Base-by-base conservation (phyloP, 2,888 invertebrate species). In the Mesoligia furuncula region DNA sequence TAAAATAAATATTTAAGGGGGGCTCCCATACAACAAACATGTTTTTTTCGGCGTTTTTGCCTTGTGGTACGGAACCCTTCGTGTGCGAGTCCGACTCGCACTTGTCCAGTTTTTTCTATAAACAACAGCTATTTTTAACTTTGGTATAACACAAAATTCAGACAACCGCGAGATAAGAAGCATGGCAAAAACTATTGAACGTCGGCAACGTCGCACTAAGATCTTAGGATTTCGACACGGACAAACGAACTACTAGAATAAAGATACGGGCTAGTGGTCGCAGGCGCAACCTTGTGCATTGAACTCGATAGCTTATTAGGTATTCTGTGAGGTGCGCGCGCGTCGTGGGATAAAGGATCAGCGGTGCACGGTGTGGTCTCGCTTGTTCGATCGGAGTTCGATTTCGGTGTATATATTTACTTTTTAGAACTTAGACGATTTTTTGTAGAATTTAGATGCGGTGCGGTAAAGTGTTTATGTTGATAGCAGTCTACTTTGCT, bases 341-440 rank as follows among this genome's bases (percentile, higher is more conserved):
- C 83, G 83, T 87, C 90, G 90, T 91, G 93, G 91, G 92, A 93
- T 93, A 90, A 91, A 86, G 83, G 86, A 90, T 89, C 89, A 88
- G 88, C 84, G 83, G 88, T 89, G 87, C 86, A 87, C 84, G 83
- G 88, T 89, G 87, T 86, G 84, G 84, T 83, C 85, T 84, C 68
- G 62, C 64, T 78, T 71, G 20, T 72, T 71, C 36, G 77, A 80
- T 70, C 70, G n/a, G 31, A 36, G 75, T 77, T 75, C 42, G 67
- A 80, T 83, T 87, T 86, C 72, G 73, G 70, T 81, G 45, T 66
- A 57, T 68, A 45, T 77, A 70, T 68, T 45, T 77, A 70, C 59
- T 76, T 74, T 79, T 79, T 59, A 51, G 48, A 51, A 20, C 48
- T 20, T 51, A 48, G 6, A 51, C 20, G 48, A 15, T 80, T 79